A percentile compares a stretch with the other conserved stretches of the same genome.
These are phyloP conservation scores for Protobothrops flavoviridis DNA, from an alignment of 2,113 vertebrate genomes.

Conservation along the genomic window DNA sequence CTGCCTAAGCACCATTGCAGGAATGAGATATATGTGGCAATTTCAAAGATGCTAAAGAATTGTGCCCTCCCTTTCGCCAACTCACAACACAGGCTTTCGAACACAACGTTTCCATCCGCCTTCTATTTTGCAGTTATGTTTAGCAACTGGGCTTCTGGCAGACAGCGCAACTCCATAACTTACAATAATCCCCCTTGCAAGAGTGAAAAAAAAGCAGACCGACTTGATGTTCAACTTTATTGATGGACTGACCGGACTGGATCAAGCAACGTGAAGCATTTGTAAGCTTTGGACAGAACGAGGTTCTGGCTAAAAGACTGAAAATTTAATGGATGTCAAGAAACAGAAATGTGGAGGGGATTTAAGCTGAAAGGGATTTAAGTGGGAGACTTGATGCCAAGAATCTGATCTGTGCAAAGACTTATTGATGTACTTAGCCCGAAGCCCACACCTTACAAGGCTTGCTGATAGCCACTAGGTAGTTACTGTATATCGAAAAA, in stretches of 20 bases:
- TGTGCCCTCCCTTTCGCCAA: not conserved
- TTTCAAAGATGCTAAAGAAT: not conserved
- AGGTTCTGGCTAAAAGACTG: slow-evolving; percentile 3
- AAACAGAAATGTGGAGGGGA: slow-evolving; percentile 27
- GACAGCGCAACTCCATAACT: slow-evolving; percentile 41
- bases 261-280: slow-evolving; percentile 46
- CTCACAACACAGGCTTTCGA: not conserved
- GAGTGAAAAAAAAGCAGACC: slow-evolving; percentile 27
- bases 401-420: slow-evolving; percentile 48
- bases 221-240: slow-evolving; percentile 60
- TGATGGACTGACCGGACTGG: slow-evolving; percentile 56
- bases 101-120: not conserved
- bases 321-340: slow-evolving; percentile 68
- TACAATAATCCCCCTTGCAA: slow-evolving; percentile 28
- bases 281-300: slow-evolving; percentile 66
- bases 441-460: not conserved
- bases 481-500: not conserved
- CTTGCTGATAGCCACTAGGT: not conserved
- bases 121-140: rapidly evolving
- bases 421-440: slow-evolving; percentile 13
- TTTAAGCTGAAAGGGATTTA: slow-evolving; percentile 48
- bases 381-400: slow-evolving; percentile 53
- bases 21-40: not conserved
- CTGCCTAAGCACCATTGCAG: not conserved
- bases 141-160: rapidly evolving